Base-by-base conservation (phyloP, 2,113 vertebrate species). In the Rhegmatorhina hoffmannsi region DNA sequence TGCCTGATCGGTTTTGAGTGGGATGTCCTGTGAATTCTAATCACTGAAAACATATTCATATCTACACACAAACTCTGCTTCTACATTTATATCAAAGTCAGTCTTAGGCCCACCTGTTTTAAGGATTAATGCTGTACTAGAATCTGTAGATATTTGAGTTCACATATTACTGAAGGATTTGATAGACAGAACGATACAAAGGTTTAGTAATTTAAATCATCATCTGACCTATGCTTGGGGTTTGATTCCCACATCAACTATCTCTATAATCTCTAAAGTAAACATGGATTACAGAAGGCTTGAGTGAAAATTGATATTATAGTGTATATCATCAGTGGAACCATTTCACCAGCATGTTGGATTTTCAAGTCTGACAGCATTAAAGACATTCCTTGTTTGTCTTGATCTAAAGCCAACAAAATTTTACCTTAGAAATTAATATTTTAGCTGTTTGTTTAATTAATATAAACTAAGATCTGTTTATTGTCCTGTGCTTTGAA, bases 201-300 rank as follows among this genome's bases (percentile, higher is more conserved):
- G 67, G 72, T 94, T 95, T 95, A 87, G 89, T 70, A 87, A 92
- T 78, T 93, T 95, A 97, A 97, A 94, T 92, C 56, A 60, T 92
- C 52, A 81, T 94, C 85, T 94, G 94, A 97, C 96, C 87, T 91
- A 34, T 80, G 56, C 91, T 95, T 89, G 74, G 63, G 24, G 3
- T 92, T 93, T 96, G 90, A 97, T 95, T 96, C 81, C 77, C 86
- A 87, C 53, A 77, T 91, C 89, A 95, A 53, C 70, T 60, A 67
- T n/a, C 72, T 87, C 82, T 94, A 70, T 96, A 97, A 96, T 96
- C 96, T 92, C 93, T 80, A 96, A 92, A 94, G 80, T 91, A 97
- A 96, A 96, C 70, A 97, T 38, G 77, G 89, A 95, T 93, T 97
- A 91, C 33, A 73, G 28, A 33, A 88, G 94, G 58, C 68, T 87